Conservation (phyloP, 64 coral and sea anemone species). For the Porites lutea region DNA sequence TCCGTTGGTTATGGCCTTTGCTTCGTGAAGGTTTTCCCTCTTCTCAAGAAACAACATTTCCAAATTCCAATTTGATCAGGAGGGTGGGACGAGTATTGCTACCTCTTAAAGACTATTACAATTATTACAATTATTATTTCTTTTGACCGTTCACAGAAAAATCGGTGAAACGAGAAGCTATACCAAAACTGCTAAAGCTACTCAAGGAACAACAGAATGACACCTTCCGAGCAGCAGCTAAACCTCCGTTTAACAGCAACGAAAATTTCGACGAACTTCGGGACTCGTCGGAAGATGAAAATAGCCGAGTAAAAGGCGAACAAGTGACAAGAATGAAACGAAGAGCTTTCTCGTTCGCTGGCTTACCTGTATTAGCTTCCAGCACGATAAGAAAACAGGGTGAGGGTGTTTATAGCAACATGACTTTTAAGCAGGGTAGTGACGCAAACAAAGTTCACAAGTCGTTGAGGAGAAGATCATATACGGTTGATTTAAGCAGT, state of each 20-base stretch:
- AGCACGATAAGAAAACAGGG: background rate
- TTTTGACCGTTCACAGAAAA: background rate
- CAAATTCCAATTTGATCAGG: too few relatives aligned
- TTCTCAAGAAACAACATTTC: too few relatives aligned
- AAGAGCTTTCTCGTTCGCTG: constrained; percentile 1
- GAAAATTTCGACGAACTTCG: background rate
- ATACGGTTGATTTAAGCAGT: background rate
- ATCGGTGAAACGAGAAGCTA: background rate
- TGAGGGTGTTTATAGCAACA: background rate
- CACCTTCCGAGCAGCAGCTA: constrained; percentile 14
- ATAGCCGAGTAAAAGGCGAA: background rate
- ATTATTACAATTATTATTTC: background rate
- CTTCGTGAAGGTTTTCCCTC: too few relatives aligned
- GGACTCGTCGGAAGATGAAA: background rate
- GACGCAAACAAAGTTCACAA: background rate
- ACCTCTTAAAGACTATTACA: background rate
- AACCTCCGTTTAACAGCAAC: background rate
- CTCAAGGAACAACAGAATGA: constrained; percentile 26
- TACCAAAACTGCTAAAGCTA: constrained; percentile 14
- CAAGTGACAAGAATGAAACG: background rate
- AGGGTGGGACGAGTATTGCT: too few relatives aligned
- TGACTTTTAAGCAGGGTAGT: background rate
- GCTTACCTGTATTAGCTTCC: background rate
- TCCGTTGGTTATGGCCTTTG: too few relatives aligned
- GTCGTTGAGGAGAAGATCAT: background rate